phyloP scores from a whole-genome alignment of 1,140 invertebrate species.

The Diabrotica undecimpunctata region DNA sequence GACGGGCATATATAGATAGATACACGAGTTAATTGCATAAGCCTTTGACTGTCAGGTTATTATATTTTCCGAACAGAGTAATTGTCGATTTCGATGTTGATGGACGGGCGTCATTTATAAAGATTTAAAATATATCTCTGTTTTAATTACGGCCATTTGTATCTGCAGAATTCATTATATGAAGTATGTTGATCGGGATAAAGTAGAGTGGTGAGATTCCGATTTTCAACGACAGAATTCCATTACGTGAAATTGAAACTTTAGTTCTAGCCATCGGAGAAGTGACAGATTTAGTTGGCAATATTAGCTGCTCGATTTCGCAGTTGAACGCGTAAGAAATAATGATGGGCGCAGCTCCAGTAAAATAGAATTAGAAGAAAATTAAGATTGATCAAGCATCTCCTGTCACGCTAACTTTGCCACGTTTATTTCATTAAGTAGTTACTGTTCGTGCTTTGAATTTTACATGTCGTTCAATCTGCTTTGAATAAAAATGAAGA shows the following conservation, averaged over 20 bases:
- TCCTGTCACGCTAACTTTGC: constrained; percentile 1
- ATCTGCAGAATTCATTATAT: background rate
- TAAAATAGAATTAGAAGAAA: constrained; percentile 3
- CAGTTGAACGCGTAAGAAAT: background rate
- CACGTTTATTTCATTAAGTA: background rate
- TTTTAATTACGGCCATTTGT: no score
- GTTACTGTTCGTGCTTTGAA: background rate
- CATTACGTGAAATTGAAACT: background rate
- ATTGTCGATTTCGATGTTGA: no score
- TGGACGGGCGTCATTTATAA: no score
- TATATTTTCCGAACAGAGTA: no score
- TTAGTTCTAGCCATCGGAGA: background rate
- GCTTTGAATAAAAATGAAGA: no score
- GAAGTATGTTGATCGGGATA: background rate
- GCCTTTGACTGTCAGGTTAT: no score
- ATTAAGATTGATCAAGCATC: constrained; percentile 3
- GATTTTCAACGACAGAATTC: background rate
- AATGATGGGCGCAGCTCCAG: background rate
- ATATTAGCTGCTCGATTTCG: background rate
- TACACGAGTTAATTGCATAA: no score
- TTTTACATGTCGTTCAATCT: no score
- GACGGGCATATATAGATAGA: no score
- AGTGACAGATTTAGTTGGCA: background rate
- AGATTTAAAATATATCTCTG: no score
- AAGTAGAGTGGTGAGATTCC: background rate